phyloP scores from a whole-genome alignment of 1,140 invertebrate species.

The Drosophila pruinosa region DNA sequence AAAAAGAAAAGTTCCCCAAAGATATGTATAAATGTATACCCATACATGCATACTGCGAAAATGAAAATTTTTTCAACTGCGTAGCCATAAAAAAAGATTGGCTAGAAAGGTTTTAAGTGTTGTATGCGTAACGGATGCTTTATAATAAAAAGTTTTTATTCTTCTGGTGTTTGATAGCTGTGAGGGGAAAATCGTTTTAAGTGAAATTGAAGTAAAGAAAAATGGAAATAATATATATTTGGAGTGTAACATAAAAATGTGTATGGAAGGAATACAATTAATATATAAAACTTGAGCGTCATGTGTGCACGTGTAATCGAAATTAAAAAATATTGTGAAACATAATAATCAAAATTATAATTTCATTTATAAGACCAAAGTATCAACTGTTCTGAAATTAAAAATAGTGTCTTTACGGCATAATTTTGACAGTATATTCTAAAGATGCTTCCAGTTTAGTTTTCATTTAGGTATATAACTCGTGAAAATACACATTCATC shows the following conservation, averaged over 20 bases:
- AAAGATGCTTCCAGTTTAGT: not conserved
- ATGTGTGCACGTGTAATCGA: slow-evolving; percentile 3
- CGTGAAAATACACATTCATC: slow-evolving; percentile 17
- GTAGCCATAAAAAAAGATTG: slow-evolving; percentile 48
- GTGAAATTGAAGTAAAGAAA: not conserved
- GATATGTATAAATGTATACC: slow-evolving; percentile 12
- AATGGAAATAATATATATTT: slow-evolving; percentile 23
- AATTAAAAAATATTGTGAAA: not conserved
- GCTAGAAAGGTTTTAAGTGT: not conserved
- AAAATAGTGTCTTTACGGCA: not conserved
- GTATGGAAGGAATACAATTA: slow-evolving; percentile 61
- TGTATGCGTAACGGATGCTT: not conserved
- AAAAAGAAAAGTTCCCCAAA: slow-evolving; percentile 43
- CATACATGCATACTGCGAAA: slow-evolving; percentile 51
- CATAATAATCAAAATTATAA: not conserved
- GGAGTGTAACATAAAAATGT: slow-evolving; percentile 41
- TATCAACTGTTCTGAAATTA: not conserved
- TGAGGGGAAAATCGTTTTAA: slow-evolving; percentile 38
- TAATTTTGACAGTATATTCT: not conserved
- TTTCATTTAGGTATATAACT: not conserved
- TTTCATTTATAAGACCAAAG: not conserved
- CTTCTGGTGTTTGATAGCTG: not conserved
- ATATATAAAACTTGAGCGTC: slow-evolving; percentile 37
- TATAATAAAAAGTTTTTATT: not conserved
- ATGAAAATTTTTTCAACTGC: slow-evolving; percentile 67